Evolutionary conservation across 2,113 vertebrate genomes (phyloP).

Genomic region (Rhinolophus sinicus): DNA sequence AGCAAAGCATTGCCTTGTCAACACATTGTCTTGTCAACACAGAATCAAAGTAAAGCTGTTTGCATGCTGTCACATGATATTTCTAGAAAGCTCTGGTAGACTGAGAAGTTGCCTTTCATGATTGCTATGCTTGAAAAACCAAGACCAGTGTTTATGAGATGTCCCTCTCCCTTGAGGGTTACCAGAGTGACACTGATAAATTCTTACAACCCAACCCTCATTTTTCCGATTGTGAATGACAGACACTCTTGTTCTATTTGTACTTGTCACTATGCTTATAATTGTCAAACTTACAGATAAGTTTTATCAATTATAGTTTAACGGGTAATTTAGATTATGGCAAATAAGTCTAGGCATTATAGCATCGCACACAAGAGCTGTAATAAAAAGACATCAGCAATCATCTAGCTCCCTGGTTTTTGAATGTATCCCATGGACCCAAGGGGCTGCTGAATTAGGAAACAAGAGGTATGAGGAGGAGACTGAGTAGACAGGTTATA

Average conservation of each 20-base stretch:
- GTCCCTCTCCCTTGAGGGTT: not conserved
- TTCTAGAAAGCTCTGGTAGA: not conserved
- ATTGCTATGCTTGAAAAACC: not conserved
- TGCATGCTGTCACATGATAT: not conserved
- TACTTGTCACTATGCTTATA: not conserved
- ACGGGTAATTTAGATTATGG: not conserved
- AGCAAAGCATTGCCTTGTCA: not conserved
- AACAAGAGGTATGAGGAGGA: not conserved
- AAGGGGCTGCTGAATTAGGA: not conserved
- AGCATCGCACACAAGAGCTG: not conserved
- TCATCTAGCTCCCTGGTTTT: not conserved
- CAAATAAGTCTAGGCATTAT: not conserved
- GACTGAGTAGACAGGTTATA: not conserved
- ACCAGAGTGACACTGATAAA: not conserved
- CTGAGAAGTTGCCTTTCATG: not conserved
- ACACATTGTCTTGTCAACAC: not conserved
- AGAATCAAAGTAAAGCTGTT: not conserved
- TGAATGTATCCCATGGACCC: not conserved
- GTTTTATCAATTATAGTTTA: not conserved
- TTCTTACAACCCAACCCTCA: not conserved
- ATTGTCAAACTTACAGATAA: not conserved
- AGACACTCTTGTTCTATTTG: not conserved
- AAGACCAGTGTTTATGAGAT: not conserved
- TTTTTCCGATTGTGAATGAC: not conserved
- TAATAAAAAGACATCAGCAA: not conserved